Base-by-base conservation (phyloP, 1,140 invertebrate species). In the Cecropterus lyciades region DNA sequence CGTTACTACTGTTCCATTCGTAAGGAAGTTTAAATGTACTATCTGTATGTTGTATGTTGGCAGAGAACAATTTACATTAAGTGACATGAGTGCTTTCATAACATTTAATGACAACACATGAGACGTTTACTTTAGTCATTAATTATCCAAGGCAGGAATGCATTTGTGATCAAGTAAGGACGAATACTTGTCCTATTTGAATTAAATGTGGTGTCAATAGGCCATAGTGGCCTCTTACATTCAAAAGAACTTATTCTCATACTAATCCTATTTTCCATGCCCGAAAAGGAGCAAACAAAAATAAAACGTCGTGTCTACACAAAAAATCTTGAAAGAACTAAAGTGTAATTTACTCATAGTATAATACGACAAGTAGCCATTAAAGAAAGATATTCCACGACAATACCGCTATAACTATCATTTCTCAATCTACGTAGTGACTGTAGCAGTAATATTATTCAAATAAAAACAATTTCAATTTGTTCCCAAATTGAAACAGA, bases 381-480 rank as follows among this genome's bases (percentile, higher is more conserved):
- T 37, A 43, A 9, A 48, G 27, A 69, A 69, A 69, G 60, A 53
- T 65, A 72, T 73, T 73, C 52, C 49, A 69, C 69, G 59, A 72
- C 67, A 72, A 71, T 74, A 75, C 76, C 73, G 74, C 64, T 65
- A 79, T 77, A 80, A 80, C 75, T 76, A 81, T 73, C 81, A 75
- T 73, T 73, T 79, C 77, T 70, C 65, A 79, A 77, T 73, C 72
- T 72, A 70, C 76, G 68, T 72, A 73, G 59, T 62, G 69, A 68
- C 65, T 69, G 64, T 69, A 49, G 66, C 72, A 78, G 76, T 83
- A 89, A 89, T 88, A 85, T 89, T 90, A 91, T 92, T 92, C 87
- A 89, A 89, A 90, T 89, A 90, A 92, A 89, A 87, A 89, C 89
- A 89, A 90, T 92, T 89, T 89, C 87, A 90, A 92, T 92, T 92